Base-by-base conservation (phyloP, 2,113 vertebrate species). In the Hyaena hyaena region DNA sequence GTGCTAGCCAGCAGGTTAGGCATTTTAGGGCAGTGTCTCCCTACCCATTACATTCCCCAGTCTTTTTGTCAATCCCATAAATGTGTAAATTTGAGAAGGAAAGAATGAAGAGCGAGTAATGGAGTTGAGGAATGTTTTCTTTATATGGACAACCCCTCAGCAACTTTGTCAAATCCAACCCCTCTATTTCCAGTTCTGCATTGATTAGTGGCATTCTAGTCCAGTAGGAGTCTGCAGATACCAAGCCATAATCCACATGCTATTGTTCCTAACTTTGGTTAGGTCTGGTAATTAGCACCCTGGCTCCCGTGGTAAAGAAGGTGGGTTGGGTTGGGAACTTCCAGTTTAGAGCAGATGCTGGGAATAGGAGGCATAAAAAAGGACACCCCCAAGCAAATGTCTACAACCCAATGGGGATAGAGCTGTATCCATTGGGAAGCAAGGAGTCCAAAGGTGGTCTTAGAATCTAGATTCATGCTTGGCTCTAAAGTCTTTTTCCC, bases 1-100 rank as follows among this genome's bases (percentile, higher is more conserved):
- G 28, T 69, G 66, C 86, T 86, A 77, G 45, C 66, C 35, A 77
- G 79, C 94, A 35, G 28, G 39, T 87, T 93, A 16, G 50, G 4
- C 19, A 76, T 90, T 94, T 96, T 65, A 93, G 31, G 90, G 26
- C 31, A 68, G 15, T 53, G 21, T 82, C 84, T 61, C 9, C 58
- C 24, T 85, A 24, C 55, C n/a, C 17, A 45, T 90, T 80, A 81
- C 58, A 80, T 63, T 94, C 68, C 7, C 16, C 21, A 91, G 6
- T 68, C 53, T 35, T 84, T 35, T 88, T 63, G 61, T 93, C 26
- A 93, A 21, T 90, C 43, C 77, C 77, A 77, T 93, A 50, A 65
- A 81, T 79, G 35, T 92, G 65, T 90, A 81, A 68, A 69, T 71
- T 58, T 86, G 81, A 83, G 39, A 96, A 96, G 68, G 85, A 93